Conservation (phyloP, 2,113 vertebrate genomes). For the Rhinopomastus cyanomelas region DNA sequence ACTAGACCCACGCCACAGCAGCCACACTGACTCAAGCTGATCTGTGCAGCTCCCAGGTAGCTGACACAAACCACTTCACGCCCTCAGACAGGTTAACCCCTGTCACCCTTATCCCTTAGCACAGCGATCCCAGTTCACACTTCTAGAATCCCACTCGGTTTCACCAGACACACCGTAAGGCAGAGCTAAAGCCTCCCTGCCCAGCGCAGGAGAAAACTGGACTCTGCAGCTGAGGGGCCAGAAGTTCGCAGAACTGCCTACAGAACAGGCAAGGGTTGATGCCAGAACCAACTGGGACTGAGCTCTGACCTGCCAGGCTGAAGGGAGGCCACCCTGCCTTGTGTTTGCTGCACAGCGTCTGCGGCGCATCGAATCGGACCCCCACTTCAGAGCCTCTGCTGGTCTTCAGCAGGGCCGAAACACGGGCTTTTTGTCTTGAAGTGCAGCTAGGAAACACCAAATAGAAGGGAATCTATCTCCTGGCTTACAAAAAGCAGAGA, state of each 20-base stretch:
- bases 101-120: neutral
- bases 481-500: neutral
- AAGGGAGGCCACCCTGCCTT: neutral
- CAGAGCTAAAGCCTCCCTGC: neutral
- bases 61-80: neutral
- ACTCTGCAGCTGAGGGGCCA: neutral
- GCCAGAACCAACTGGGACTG: neutral
- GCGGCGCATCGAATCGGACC: neutral
- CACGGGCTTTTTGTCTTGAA: neutral
- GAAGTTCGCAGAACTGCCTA: neutral
- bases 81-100: neutral
- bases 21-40: accelerated
- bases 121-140: neutral
- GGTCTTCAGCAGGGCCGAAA: neutral
- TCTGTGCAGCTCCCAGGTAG: neutral
- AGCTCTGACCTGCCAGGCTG: neutral
- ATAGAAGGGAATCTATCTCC: neutral
- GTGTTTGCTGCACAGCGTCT: neutral
- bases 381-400: neutral
- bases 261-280: neutral
- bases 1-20: neutral
- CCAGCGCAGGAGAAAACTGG: neutral
- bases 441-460: neutral
- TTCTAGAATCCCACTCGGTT: neutral
- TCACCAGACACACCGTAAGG: neutral